Percentiles rank a stretch among this genome's conserved stretches.
These are phyloP conservation scores for Pachyrhynchus sulphureomaculatus DNA, from an alignment of 1,140 invertebrate species.

Conservation along the genomic window DNA sequence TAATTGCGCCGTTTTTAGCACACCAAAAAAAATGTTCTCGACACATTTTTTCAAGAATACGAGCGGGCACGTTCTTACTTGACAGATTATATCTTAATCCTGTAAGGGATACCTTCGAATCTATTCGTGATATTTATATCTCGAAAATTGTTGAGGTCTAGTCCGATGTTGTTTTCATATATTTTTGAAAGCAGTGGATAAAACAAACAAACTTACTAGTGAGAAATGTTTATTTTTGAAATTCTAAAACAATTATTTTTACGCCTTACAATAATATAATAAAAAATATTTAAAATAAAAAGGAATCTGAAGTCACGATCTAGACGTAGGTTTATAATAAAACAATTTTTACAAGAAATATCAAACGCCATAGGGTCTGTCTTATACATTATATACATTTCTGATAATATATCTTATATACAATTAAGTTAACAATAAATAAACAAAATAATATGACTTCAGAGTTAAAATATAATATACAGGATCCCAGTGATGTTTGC, in stretches of 20 bases:
- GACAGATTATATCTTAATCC: no score
- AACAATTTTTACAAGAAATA: conserved; percentile 36
- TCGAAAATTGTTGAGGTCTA: no score
- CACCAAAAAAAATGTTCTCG: no score
- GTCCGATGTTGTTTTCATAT: no score
- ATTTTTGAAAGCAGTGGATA: neutral
- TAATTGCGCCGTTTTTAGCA: no score
- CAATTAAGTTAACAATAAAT: conserved; percentile 41
- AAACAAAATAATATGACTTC: conserved; percentile 39
- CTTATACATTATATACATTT: conserved; percentile 38
- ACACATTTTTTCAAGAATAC: no score
- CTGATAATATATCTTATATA: conserved; percentile 44
- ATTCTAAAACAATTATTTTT: conserved; percentile 48
- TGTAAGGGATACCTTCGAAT: no score
- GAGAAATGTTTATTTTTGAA: conserved; percentile 48
- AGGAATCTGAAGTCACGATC: conserved; percentile 43
- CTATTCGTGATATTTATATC: no score
- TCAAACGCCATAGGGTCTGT: conserved; percentile 47
- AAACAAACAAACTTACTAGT: conserved; percentile 20
- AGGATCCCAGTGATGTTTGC: no score
- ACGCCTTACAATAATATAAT: conserved; percentile 40
- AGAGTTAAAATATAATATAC: conserved; percentile 14
- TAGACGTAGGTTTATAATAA: conserved; percentile 34
- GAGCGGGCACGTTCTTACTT: no score
- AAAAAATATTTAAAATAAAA: conserved; percentile 39